Evolutionary conservation across 2,113 vertebrate species (phyloP).

Genomic region (Raja brachyura): DNA sequence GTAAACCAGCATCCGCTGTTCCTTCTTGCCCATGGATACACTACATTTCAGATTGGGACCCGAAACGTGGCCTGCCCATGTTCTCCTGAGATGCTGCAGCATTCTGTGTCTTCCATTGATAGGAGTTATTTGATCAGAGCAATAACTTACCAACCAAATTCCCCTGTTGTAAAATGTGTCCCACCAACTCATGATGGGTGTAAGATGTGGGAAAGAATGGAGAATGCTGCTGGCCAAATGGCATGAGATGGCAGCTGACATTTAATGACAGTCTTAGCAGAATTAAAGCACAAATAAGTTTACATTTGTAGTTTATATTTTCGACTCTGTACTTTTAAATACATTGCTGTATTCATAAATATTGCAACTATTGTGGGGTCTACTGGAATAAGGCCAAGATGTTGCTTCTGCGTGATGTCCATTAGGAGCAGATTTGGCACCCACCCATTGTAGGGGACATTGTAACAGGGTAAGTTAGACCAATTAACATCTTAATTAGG

Average conservation of each 20-base stretch:
- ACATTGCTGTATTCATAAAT: background rate
- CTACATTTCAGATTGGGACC: too few relatives aligned
- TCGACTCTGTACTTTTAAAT: background rate
- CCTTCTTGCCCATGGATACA: too few relatives aligned
- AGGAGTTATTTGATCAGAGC: background rate
- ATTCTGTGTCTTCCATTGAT: too few relatives aligned
- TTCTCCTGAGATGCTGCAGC: too few relatives aligned
- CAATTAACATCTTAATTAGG: background rate
- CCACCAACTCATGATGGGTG: too few relatives aligned
- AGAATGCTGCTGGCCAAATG: background rate
- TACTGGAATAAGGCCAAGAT: background rate
- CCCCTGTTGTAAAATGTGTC: background rate
- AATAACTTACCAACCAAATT: background rate
- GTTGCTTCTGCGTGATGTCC: background rate
- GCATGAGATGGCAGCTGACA: background rate
- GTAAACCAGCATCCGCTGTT: too few relatives aligned
- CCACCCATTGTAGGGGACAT: background rate
- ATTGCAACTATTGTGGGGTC: background rate
- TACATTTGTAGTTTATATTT: background rate
- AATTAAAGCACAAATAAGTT: background rate
- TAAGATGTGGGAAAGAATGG: too few relatives aligned
- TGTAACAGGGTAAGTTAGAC: background rate
- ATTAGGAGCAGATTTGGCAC: background rate
- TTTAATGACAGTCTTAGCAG: background rate
- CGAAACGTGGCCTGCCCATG: too few relatives aligned